Evolutionary conservation across 2,113 vertebrate genomes (phyloP), one percentile per base, ranked within the genome.

Genomic region (Ailurus styani): DNA sequence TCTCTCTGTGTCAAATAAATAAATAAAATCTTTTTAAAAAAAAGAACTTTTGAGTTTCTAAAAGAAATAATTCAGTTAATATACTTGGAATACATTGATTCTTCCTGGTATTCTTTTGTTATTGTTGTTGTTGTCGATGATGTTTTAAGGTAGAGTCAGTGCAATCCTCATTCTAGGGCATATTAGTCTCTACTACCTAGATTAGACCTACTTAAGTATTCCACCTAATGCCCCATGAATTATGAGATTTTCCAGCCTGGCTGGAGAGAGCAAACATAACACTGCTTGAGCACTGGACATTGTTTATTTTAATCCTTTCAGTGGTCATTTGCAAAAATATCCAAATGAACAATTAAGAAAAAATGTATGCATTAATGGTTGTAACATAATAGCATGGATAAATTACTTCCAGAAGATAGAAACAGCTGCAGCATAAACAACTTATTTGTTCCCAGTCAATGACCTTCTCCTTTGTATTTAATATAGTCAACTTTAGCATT

Each of bases 401-500:
- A 79, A 85, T 95, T 86, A 31, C 62, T 84, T 90, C 34, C 62
- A 77, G 47, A 90, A 96, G 87, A 93, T 18, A 64, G 25, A 70
- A 31, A 83, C 14, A 55, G 23, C 27, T 34, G 29, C 45, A 78
- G n/a, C 42, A 84, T 75, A 75, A 97, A 83, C 13, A 82, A 87
- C 42, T 55, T 83, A 47, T 66, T 90, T 90, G 12, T 82, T 93
- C 8, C 34, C 62, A 83, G n/a, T 86, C 70, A 94, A 64, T 42
- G 91, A 81, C 40, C 40, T 90, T 96, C 57, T 95, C 31, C 23
- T 97, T 95, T 73, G 5, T 96, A 47, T 95, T 96, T 87, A 84
- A 87, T 92, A 57, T 34, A 90, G 95, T 87, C 93, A 96, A 54
- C 60, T 93, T 87, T 42, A 84, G 5, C 75, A 60, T 52, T 68